These are phyloP conservation scores for Drosophila recens DNA, from an alignment of 2,888 invertebrate genomes.

Conservation along the genomic window DNA sequence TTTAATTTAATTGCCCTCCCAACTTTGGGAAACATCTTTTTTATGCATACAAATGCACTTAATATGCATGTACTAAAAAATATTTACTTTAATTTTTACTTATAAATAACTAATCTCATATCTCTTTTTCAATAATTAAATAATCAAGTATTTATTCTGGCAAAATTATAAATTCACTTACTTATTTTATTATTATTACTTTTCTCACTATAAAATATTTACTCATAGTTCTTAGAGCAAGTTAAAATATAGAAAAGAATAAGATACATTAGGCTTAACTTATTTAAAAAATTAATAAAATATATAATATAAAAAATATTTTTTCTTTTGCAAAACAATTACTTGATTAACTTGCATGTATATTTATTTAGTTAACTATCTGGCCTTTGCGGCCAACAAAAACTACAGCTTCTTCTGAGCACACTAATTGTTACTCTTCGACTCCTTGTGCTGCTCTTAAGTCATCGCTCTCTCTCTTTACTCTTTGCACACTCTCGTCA, in stretches of 20 bases:
- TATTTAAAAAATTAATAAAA: not conserved
- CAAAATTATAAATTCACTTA: too few relatives aligned
- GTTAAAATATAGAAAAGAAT: not conserved
- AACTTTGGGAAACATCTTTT: too few relatives aligned
- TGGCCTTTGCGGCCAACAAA: conserved; percentile 4
- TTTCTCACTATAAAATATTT: too few relatives aligned
- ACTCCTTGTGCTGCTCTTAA: conserved; percentile 49
- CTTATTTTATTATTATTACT: too few relatives aligned
- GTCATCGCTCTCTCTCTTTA: conserved; percentile 17
- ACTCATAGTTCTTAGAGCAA: too few relatives aligned
- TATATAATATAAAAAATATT: not conserved
- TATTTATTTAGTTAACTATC: conserved; percentile 15
- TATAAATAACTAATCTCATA: too few relatives aligned
- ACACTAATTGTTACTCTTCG: conserved; percentile 51
- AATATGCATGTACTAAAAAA: too few relatives aligned
- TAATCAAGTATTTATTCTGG: too few relatives aligned
- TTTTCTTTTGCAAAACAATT: not conserved
- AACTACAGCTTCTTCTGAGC: conserved; percentile 25
- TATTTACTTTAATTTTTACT: too few relatives aligned
- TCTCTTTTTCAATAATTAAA: too few relatives aligned
- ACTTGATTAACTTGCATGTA: not conserved
- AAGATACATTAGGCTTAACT: not conserved
- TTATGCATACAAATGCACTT: too few relatives aligned
- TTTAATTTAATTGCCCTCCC: not conserved
- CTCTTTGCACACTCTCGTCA: conserved; percentile 41